Evolutionary conservation across 2,888 invertebrate genomes (phyloP).

Genomic region (Blera fallax): DNA sequence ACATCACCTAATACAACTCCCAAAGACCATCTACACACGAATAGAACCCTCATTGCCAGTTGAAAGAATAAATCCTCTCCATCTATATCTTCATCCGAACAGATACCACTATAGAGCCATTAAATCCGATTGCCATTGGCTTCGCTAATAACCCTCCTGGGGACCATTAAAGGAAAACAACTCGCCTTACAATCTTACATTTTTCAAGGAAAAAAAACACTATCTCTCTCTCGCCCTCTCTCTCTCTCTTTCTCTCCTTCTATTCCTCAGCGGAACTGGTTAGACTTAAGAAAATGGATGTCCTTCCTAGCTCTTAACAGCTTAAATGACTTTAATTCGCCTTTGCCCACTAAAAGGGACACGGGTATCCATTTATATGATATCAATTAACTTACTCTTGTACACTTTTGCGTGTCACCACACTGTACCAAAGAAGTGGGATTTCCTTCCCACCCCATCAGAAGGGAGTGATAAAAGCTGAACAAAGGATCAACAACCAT

Average conservation of each 20-base stretch:
- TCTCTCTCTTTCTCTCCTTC: neutral
- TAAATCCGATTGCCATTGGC: slow-evolving; percentile 41
- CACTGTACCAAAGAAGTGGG: neutral
- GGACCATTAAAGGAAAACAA: slow-evolving; percentile 12
- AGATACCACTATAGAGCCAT: neutral
- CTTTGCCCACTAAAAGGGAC: slow-evolving; percentile 18
- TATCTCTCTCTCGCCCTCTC: neutral
- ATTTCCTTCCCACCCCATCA: neutral
- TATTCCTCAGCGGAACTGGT: neutral
- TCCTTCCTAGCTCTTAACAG: slow-evolving; percentile 32
- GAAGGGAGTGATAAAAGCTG: slow-evolving; percentile 8
- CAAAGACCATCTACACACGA: neutral
- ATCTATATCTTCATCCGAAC: neutral
- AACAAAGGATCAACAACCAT: slow-evolving; percentile 51
- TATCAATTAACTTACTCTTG: slow-evolving; percentile 59
- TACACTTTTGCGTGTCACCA: slow-evolving; percentile 10
- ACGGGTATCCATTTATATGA: slow-evolving; percentile 30
- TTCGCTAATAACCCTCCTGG: slow-evolving; percentile 32
- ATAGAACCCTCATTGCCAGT: neutral
- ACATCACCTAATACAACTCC: neutral
- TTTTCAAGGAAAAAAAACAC: neutral
- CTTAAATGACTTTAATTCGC: slow-evolving; percentile 56
- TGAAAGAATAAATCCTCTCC: neutral
- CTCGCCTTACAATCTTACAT: neutral
- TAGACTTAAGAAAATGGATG: slow-evolving; percentile 35